Evolutionary conservation across 2,113 vertebrate genomes (phyloP).

Genomic region (Dryoscopus gambensis): DNA sequence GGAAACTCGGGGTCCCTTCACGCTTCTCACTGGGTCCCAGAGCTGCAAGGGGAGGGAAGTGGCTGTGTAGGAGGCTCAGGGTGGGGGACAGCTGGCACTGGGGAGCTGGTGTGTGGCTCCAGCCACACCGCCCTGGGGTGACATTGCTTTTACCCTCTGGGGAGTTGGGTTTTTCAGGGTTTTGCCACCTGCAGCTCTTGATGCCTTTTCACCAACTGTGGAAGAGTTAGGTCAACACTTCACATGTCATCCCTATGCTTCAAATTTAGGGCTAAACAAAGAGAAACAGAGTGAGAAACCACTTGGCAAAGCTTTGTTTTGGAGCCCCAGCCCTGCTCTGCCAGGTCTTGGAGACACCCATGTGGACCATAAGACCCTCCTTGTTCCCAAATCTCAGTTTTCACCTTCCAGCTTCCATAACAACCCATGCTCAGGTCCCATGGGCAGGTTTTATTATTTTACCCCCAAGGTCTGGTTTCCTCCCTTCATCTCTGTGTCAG

Average conservation of each 20-base stretch:
- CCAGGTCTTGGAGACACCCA: accelerated
- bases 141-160: accelerated
- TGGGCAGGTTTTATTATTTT: background rate
- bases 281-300: background rate
- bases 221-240: background rate
- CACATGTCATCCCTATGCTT: accelerated
- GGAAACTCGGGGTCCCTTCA: background rate
- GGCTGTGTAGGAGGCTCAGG: background rate
- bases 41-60: background rate
- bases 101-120: background rate
- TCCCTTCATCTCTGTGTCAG: background rate
- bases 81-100: background rate
- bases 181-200: background rate
- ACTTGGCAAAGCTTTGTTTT: background rate
- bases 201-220: background rate
- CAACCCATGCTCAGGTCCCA: background rate
- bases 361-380: background rate
- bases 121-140: background rate
- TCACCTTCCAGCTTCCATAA: background rate
- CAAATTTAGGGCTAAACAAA: background rate
- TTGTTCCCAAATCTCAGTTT: background rate
- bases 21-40: accelerated
- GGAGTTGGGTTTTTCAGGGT: background rate
- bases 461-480: background rate
- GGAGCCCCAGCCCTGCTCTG: background rate